These are phyloP conservation scores for Coecobrya sp. DNA, from an alignment of 2,888 invertebrate species.

Conservation along the genomic window DNA sequence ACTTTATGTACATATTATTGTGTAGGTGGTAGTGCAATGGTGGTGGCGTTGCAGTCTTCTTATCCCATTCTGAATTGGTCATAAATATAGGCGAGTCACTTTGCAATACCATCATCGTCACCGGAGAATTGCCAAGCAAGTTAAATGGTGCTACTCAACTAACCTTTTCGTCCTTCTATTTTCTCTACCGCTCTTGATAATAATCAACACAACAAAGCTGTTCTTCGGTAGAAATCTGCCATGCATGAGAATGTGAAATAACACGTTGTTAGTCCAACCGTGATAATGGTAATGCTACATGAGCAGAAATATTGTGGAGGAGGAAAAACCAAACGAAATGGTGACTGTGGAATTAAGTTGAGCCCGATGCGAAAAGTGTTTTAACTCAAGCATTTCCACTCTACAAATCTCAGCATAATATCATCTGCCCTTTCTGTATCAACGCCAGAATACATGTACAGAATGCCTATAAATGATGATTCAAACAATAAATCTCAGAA, in stretches of 20 bases:
- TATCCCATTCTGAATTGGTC: neutral
- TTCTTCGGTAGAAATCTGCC: neutral
- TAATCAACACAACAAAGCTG: constrained; percentile 13
- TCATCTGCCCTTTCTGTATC: neutral
- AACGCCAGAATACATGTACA: too few species aligned
- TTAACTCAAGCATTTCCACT: constrained; percentile 17
- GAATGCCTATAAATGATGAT: too few species aligned
- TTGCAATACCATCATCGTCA: neutral
- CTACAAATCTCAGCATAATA: too few species aligned
- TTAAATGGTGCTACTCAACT: constrained; percentile 31
- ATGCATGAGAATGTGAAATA: constrained; percentile 40
- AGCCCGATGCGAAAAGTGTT: neutral
- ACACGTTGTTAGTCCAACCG: constrained; percentile 53
- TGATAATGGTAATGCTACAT: constrained; percentile 6
- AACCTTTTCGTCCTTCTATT: neutral
- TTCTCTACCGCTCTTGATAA: constrained; percentile 20
- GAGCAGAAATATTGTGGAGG: neutral
- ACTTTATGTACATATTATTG: neutral
- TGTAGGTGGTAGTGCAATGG: constrained; percentile 20
- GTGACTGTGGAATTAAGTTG: neutral
- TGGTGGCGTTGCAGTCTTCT: too few species aligned
- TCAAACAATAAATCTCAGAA: constrained; percentile 42
- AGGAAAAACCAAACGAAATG: neutral
- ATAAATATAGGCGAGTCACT: constrained; percentile 1
- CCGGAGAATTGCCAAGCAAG: constrained; percentile 2